These are phyloP conservation scores for Plagodis dolabraria DNA, from an alignment of 2,888 invertebrate genomes.

Conservation along the genomic window DNA sequence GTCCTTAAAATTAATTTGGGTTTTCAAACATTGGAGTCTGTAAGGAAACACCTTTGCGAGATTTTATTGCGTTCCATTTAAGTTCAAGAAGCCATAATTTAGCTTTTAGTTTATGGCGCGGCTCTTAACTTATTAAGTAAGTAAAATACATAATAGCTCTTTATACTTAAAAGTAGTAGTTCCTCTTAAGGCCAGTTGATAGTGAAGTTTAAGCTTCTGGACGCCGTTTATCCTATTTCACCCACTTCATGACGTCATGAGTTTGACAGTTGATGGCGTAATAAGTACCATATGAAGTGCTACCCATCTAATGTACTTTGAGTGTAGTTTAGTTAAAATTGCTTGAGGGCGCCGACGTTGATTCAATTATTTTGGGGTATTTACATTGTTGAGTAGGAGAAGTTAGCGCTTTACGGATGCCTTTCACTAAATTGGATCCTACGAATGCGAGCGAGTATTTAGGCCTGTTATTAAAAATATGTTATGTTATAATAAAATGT, in stretches of 20 bases:
- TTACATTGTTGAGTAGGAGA: not conserved
- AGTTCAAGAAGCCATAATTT: too few relatives aligned
- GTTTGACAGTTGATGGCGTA: slow-evolving; percentile 12
- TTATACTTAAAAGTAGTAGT: slow-evolving; percentile 12
- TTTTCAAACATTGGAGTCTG: too few relatives aligned
- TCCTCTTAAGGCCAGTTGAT: slow-evolving; percentile 6
- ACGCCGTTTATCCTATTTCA: slow-evolving; percentile 9
- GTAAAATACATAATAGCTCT: slow-evolving; percentile 9
- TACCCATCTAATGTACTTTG: slow-evolving; percentile 10
- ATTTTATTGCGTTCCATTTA: too few relatives aligned
- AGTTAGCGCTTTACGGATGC: not conserved
- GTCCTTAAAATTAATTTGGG: too few relatives aligned
- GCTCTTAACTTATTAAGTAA: slow-evolving; percentile 7
- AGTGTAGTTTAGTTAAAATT: slow-evolving; percentile 42
- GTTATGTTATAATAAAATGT: too few relatives aligned
- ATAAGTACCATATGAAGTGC: slow-evolving; percentile 1
- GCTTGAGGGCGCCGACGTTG: slow-evolving; percentile 20
- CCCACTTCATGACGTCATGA: slow-evolving; percentile 10
- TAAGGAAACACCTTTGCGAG: too few relatives aligned
- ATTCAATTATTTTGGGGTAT: slow-evolving; percentile 40
- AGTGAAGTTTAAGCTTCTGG: slow-evolving; percentile 6
- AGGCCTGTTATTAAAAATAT: too few relatives aligned
- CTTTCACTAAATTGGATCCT: not conserved
- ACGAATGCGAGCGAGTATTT: too few relatives aligned
- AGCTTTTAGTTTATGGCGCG: not conserved